Percentiles rank a stretch among this genome's conserved stretches.
These are phyloP conservation scores for Chrysolina haemoptera DNA, from an alignment of 2,888 invertebrate genomes.

Conservation along the genomic window DNA sequence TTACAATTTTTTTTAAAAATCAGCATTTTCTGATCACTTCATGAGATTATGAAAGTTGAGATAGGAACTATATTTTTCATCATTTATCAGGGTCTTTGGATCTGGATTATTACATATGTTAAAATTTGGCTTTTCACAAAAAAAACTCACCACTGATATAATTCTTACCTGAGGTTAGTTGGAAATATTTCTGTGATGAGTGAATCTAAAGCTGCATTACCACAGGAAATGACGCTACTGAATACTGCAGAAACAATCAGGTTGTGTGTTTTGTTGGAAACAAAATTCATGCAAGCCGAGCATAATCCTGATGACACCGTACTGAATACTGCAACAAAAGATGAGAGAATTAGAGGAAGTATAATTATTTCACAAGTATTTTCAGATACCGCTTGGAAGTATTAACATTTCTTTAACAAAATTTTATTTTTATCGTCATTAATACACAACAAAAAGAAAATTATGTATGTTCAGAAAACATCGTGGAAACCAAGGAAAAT, in stretches of 20 bases:
- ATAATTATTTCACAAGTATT: background rate
- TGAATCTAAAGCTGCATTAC: conserved; percentile 92
- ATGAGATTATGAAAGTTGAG: too few species aligned
- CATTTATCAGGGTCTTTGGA: too few species aligned
- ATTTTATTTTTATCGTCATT: too few species aligned
- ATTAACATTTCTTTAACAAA: too few species aligned
- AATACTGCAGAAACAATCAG: conserved; percentile 88
- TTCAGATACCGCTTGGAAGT: background rate
- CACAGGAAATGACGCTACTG: conserved; percentile 90
- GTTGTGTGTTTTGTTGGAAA: conserved; percentile 87
- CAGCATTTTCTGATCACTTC: too few species aligned
- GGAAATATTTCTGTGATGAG: conserved; percentile 95
- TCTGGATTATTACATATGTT: too few species aligned
- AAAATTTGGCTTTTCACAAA: too few species aligned
- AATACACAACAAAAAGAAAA: too few species aligned
- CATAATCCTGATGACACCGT: conserved; percentile 88
- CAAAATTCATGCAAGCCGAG: conserved; percentile 88
- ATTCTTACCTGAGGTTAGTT: conserved; percentile 83
- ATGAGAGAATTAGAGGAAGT: conserved; percentile 19
- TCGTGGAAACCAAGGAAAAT: too few species aligned
- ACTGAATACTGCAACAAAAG: conserved; percentile 79
- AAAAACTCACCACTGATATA: background rate
- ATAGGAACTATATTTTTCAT: too few species aligned
- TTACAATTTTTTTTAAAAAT: too few species aligned
- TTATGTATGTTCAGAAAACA: too few species aligned